Evolutionary conservation across 2,797 vertebrate species (phyloP), one percentile per base, ranked within the genome.

Genomic region (Dicrostonyx torquatus): DNA sequence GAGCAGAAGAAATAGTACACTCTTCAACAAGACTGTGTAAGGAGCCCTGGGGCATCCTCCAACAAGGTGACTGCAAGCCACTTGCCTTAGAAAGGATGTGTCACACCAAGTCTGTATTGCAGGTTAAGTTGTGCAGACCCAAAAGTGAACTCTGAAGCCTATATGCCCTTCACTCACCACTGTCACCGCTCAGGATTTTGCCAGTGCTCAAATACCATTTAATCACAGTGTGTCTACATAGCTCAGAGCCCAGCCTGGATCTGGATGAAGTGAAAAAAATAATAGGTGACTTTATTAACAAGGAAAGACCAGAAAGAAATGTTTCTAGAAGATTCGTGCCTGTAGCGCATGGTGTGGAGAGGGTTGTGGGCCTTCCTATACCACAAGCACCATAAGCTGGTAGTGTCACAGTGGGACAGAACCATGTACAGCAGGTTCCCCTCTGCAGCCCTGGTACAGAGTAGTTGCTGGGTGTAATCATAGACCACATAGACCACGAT

Each of bases 71-170:
- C 14, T 50, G 22, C 5, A 4, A 50, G 24, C 43, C n/a, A 37
- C 31, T 13, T 10, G 37, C 58, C 83, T 72, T 89, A 18, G 58
- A 50, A 24, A 91, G 18, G 15, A 31, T 40, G 3, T 18, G 6
- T 68, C 58, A 94, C 31, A 76, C 75, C 48, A 53, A 72, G 0
- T 15, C 60, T 37, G 7, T 55, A 17, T 48, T 14, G 48, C 82
- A 34, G 78, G 37, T 11, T 66, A 70, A 79, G 66, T 13, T 68
- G 40, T 62, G 93, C 12, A 90, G 91, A 86, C 31, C 43, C 34
- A 45, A 34, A 68, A 76, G 14, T 17, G 37, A 18, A 45, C 10
- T 37, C 34, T 48, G 34, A 70, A 26, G 9, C 12, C 64, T 68
- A 4, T 68, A 43, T 18, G 1, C 12, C 64, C 53, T 87, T 66